A percentile compares a stretch with the other conserved stretches of the same genome.
Conservation (phyloP, 1,140 invertebrate species). For the Lethrus apterus region DNA sequence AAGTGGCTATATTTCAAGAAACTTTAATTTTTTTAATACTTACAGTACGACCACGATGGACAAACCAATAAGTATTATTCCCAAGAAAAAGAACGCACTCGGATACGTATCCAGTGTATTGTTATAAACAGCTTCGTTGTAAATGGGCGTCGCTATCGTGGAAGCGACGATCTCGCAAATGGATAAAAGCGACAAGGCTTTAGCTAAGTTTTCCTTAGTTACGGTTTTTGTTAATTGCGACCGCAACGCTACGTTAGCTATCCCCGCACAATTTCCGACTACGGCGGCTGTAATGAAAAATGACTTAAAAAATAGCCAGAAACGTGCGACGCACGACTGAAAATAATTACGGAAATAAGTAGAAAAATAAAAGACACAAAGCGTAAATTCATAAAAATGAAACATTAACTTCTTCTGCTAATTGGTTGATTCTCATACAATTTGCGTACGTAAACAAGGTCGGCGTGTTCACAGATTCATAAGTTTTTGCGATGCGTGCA, state of each 20-base stretch:
- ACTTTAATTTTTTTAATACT: no score
- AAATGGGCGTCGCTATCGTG: constrained; percentile 44
- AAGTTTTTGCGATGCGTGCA: background rate
- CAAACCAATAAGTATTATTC: constrained; percentile 23
- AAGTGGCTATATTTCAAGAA: no score
- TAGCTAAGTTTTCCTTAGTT: constrained; percentile 47
- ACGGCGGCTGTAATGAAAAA: constrained; percentile 28
- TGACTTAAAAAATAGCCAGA: background rate
- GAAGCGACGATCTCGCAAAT: constrained; percentile 46
- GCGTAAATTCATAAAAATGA: background rate
- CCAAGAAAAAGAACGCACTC: constrained; percentile 44
- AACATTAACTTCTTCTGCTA: background rate
- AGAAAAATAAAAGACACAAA: background rate
- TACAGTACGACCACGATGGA: constrained; percentile 21
- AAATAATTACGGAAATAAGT: background rate
- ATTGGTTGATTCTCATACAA: no score
- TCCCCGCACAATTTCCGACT: constrained; percentile 48
- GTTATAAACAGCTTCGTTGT: constrained; percentile 42
- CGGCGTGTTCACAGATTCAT: background rate
- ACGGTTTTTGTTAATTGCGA: constrained; percentile 53
- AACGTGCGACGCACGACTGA: background rate
- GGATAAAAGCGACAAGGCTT: constrained; percentile 49
- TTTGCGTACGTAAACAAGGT: no score
- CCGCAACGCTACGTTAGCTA: constrained; percentile 46
- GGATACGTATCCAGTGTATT: constrained; percentile 41